These are phyloP conservation scores for Brachypodius melanocephalos DNA, from an alignment of 2,113 vertebrate genomes.

Conservation along the genomic window DNA sequence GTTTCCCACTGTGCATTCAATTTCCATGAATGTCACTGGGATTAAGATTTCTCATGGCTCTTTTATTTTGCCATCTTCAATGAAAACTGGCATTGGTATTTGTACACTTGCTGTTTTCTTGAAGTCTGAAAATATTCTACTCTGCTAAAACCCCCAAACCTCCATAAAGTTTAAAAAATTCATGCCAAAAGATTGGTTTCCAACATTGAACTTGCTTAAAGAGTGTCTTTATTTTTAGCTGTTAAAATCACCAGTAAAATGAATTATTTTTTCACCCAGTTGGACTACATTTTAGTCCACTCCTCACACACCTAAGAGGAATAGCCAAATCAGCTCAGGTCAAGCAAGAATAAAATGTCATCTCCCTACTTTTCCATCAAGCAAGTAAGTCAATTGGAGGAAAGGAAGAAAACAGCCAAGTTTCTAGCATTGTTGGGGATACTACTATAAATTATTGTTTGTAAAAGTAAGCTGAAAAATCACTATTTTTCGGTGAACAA, in stretches of 20 bases:
- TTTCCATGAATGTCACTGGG: neutral
- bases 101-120: neutral
- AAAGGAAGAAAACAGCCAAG: neutral
- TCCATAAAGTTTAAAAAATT: neutral
- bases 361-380: neutral
- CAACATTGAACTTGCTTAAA: neutral
- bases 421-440: neutral
- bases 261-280: neutral
- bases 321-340: neutral
- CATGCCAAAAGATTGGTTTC: neutral
- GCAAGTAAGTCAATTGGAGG: neutral
- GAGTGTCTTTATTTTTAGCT: neutral
- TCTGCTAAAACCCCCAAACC: neutral
- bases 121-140: neutral
- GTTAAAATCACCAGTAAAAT: neutral
- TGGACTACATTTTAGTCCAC: neutral
- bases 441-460: neutral
- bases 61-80: neutral
- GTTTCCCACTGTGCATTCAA: neutral
- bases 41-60: neutral
- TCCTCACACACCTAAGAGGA: neutral
- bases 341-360: neutral
- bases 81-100: neutral
- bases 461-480: neutral
- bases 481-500: neutral